Evolutionary conservation across 2,113 vertebrate genomes (phyloP), one percentile per base, ranked within the genome.

Genomic region (Oncorhynchus kisutch): DNA sequence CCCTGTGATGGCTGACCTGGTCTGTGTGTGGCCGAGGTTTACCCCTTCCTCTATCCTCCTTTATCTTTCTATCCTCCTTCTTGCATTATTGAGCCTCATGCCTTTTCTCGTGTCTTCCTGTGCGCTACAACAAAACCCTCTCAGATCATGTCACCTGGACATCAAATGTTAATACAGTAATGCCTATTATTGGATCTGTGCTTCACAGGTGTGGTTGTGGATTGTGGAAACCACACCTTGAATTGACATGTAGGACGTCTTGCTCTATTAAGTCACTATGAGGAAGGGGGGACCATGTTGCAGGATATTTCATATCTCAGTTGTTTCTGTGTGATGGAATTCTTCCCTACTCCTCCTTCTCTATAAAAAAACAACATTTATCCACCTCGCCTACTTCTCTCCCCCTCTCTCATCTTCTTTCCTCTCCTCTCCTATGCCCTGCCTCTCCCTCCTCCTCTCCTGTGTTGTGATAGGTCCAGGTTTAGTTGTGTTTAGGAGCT

Each of bases 61-160:
- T 11, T 6, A 25, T 81, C 82, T 78, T 68, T 18, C 66, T 18
- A 71, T 73, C 39, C 72, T 73, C 68, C 81, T 91, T 65, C 31
- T 29, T 68, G 29, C 72, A 90, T 89, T 83, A 91, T 91, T 91
- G 84, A 90, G 64, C 77, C 9, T 45, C 39, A 11, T 45, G 39
- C 9, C 70, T 89, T 89, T 89, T 45, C 69, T 72, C n/a, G 12
- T 80, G 83, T 75, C 65, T 48, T 29, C 34, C 31, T 13, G 24
- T 22, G 24, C 4, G 45, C 70, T 80, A 86, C 85, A 84, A 76
- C 86, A 73, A 86, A 92, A 90, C 24, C 87, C 85, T 90, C 84
- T 91, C 87, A 89, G 85, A 89, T 90, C 64, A 74, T 83, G 75
- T 70, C 86, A 86, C 82, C 82, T 77, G 77, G 81, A 80, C 83